Base-by-base conservation (phyloP, 2,888 invertebrate species). In the Spodoptera littoralis region DNA sequence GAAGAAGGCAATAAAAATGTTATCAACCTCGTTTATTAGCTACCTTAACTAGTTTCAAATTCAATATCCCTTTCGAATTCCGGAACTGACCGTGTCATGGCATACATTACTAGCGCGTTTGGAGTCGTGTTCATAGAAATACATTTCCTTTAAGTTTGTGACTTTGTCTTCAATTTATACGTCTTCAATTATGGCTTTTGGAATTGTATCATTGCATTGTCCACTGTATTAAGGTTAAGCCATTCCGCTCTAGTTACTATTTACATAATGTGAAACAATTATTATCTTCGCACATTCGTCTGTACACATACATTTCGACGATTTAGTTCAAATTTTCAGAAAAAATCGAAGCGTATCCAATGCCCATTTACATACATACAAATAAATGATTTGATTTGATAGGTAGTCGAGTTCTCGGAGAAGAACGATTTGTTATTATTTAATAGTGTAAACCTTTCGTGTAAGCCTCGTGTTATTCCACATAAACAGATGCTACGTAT, bases 211-310 rank as follows among this genome's bases (percentile, higher is more conserved):
- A 54, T 58, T 45, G 62, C 66, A 52, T 46, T 50, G 61, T 50
- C 59, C 53, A 52, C 60, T 36, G 42, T 61, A 66, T 56, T 76
- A 58, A 70, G 61, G 65, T 69, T 74, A 56, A 56, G 22, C 18
- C 55, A 69, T 79, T 79, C 66, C 63, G 75, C 79, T 79, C 78
- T 77, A 79, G 65, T 79, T 69, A 65, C 59, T 68, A 22, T 70
- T 70, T 76, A 70, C 62, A 70, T 76, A 77, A 78, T 49, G 13
- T 60, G 24, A 63, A 62, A 72, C 57, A 70, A 55, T 52, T 46
- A 52, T 44, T 24, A 46, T 30, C 30, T 50, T 3, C 41, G 47
- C 42, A 11, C 42, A 51, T 46, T 3, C n/a, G 47, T 66, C 41
- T 27, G 18, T 59, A 27, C 18, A n/a, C 4, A 12, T 6, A 60